Base-by-base conservation (phyloP, 1,140 invertebrate genomes). In the Drosophila baimaii region DNA sequence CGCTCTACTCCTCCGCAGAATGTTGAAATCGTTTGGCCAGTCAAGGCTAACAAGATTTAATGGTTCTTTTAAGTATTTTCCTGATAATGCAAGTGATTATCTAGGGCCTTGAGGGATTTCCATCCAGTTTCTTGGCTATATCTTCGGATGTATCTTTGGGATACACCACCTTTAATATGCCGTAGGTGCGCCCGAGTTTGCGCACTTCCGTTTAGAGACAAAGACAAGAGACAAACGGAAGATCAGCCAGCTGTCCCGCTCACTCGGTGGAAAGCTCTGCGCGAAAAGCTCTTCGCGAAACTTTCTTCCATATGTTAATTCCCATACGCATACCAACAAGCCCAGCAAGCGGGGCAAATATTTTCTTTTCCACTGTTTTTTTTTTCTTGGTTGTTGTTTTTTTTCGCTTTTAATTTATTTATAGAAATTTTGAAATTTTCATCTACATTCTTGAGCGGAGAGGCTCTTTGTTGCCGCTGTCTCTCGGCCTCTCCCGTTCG, bases 361-460 rank as follows among this genome's bases (percentile, higher is more conserved):
- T 84, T 85, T 85, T 44, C 29, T 5, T 52, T 61, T 61, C 17
- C 10, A 37, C 21, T 68, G 56, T 68, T 39, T 62, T 25, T 15
- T 35, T 62, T 9, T 41, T 35, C 31, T n/a, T 44, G 21, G 49
- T 17, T 61, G 52, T 5, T 54, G 49, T 43, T 43, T 41, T 68
- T 12, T 35, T 47, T 52, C 49, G 29, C 49, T 21, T 61, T 74
- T 62, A 59, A 84, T 75, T 78, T 89, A 89, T 90, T 89, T 89
- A 65, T 89, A 90, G 85, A 90, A 73, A 85, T 81, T 90, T 89
- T 85, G 63, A 55, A 89, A 89, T 89, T 89, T 89, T 89, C 85
- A 90, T 81, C 81, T 79, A 89, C 73, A 86, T 86, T 86, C 82
- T 80, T 84, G 59, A 59, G 65, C 79, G 57, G 59, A 73, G 68